Evolutionary conservation across 2,888 invertebrate species (phyloP), one percentile per base, ranked within the genome.

Genomic region (Leptothorax acervorum): DNA sequence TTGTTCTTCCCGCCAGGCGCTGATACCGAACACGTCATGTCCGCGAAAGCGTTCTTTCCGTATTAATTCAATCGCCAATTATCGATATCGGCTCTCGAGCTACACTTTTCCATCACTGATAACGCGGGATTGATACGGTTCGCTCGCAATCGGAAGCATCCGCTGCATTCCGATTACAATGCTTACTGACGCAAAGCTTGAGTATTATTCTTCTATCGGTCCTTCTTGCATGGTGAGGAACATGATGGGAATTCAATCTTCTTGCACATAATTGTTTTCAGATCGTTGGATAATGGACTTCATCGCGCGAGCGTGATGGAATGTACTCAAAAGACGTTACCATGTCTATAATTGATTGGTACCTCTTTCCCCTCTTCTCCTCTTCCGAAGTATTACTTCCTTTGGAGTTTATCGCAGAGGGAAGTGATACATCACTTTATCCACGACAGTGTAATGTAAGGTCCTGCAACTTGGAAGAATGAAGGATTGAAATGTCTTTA

Each of bases 51-150:
- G 87, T 83, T 89, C 85, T 84, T 81, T 75, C 68, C 85, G 85
- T 66, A 89, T 89, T 89, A 89, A 86, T 81, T 84, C 84, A 74
- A 75, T 65, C 66, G 78, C 68, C 89, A 86, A 89, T 89, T 89
- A 89, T 90, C 84, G 87, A 89, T 86, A 85, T 75, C 84, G 83
- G 82, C 81, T 70, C 90, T 84, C 73, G 74, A 83, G 55, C 83
- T 79, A 85, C 75, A 82, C 81, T 78, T 55, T n/a, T 31, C 76
- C n/a, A 70, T 68, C 15, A 39, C 74, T 75, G 78, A 84, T 85
- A 86, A 87, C 76, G 51, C 66, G 82, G 76, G 82, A 88, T 89
- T 90, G 89, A 89, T 90, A 89, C 84, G 82, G 76, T 75, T 83
- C 83, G 81, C 48, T 82, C 79, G 86, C 83, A 88, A 87, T 73